A percentile compares a stretch with the other conserved stretches of the same genome.
These are phyloP conservation scores for Corticium candelabrum DNA, from an alignment of 37 sponge, comb jelly and placozoan species.

Conservation along the genomic window DNA sequence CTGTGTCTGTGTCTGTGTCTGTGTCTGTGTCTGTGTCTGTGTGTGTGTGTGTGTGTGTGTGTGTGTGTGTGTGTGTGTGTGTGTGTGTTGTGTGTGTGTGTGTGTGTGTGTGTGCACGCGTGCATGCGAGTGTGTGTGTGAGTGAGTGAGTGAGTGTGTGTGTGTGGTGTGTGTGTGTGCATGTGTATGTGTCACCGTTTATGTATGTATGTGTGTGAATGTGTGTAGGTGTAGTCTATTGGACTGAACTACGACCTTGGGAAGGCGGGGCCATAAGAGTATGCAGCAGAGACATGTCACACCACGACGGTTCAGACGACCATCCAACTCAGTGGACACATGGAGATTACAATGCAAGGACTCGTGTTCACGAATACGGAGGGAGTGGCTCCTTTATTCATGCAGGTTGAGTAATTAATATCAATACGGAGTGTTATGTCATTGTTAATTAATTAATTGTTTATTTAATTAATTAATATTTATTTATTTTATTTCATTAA, in stretches of 20 bases:
- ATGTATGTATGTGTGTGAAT: neutral
- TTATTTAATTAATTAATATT: neutral
- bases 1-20: too few species aligned
- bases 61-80: too few species aligned
- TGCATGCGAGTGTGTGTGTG: too few species aligned
- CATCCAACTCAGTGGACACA: neutral
- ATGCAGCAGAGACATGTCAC: constrained; percentile 1
- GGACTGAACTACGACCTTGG: neutral
- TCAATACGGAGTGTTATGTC: neutral
- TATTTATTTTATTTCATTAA: neutral
- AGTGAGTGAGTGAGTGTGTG: too few species aligned
- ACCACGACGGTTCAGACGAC: too few species aligned
- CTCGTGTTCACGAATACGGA: constrained; percentile 1
- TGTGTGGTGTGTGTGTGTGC: too few species aligned
- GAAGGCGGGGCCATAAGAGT: neutral
- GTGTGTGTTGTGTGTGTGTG: too few species aligned
- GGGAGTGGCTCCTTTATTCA: neutral
- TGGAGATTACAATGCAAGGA: neutral
- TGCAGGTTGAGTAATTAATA: neutral
- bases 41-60: too few species aligned
- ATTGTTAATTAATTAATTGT: neutral
- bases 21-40: too few species aligned
- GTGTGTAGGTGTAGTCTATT: neutral
- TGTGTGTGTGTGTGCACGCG: too few species aligned
- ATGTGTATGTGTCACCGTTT: neutral